These are phyloP conservation scores for roundworm (Caenorhabditis elegans) DNA, from an alignment of 1,140 invertebrate species.

Conservation along the genomic window DNA sequence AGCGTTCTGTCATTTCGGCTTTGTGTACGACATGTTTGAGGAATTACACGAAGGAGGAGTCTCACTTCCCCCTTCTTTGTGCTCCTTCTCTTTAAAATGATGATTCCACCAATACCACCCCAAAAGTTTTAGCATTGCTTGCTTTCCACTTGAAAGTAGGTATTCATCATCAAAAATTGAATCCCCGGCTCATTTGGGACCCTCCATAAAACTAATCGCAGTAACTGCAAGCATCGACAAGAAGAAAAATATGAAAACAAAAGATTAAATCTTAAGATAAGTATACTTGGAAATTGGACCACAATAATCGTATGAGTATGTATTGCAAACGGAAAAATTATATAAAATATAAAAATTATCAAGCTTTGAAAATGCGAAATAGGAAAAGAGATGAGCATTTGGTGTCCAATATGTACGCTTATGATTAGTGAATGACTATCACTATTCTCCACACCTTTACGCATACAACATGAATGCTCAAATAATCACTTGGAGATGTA, in stretches of 20 bases:
- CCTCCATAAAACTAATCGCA: constrained; percentile 18
- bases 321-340: too few relatives aligned
- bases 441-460: constrained; percentile 24
- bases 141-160: neutral
- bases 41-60: neutral
- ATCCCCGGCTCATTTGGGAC: constrained; percentile 7
- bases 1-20: constrained; percentile 28
- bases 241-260: neutral
- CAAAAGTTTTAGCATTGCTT: neutral
- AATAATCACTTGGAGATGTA: neutral
- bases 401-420: neutral
- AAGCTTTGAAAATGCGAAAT: neutral
- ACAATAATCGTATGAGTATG: neutral
- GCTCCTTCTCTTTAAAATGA: neutral
- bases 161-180: constrained; percentile 24
- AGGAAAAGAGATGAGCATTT: neutral
- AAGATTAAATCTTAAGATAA: neutral
- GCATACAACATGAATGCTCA: neutral
- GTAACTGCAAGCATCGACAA: neutral
- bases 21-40: constrained; percentile 31
- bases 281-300: neutral
- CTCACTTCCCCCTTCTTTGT: neutral
- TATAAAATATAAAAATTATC: neutral
- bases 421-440: constrained; percentile 27
- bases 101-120: neutral